Evolutionary conservation across 2,888 invertebrate species (phyloP).

Genomic region (Ephialtes manifestator): DNA sequence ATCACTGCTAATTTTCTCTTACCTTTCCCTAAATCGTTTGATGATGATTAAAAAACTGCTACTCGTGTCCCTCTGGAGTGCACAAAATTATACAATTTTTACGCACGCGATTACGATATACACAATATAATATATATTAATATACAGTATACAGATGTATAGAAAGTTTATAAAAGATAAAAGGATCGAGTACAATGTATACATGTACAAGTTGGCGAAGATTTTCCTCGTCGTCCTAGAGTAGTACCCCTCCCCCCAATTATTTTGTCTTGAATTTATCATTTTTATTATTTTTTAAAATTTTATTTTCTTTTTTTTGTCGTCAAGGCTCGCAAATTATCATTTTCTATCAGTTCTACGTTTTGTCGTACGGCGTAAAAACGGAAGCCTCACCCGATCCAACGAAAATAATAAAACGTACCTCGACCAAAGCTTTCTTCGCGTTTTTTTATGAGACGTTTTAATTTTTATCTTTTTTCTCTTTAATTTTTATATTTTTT

Average conservation of each 20-base stretch:
- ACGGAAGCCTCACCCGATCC: conserved; percentile 20
- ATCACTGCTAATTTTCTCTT: too few species aligned
- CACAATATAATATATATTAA: conserved; percentile 58
- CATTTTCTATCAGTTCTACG: too few species aligned
- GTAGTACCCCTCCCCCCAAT: conserved; percentile 15
- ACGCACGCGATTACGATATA: conserved; percentile 47
- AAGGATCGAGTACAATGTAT: conserved; percentile 78
- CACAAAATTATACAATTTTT: conserved; percentile 41
- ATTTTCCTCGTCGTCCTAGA: conserved; percentile 50
- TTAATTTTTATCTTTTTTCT: background rate
- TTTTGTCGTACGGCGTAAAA: conserved; percentile 19
- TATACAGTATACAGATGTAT: conserved; percentile 74
- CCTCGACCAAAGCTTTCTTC: background rate
- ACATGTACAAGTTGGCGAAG: conserved; percentile 72
- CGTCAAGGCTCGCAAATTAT: too few species aligned
- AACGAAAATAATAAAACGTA: conserved; percentile 35
- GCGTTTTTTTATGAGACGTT: conserved; percentile 16
- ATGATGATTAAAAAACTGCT: background rate
- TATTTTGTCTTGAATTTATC: background rate
- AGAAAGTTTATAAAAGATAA: conserved; percentile 82
- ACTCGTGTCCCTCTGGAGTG: conserved; percentile 14
- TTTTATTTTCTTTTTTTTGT: conserved; percentile 30
- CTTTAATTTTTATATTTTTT: background rate
- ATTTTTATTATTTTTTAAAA: conserved; percentile 17
- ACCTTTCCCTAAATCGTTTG: background rate